These are phyloP conservation scores for Epizoanthus fatuus DNA, from an alignment of 92 coral and sea anemone species.

Conservation along the genomic window DNA sequence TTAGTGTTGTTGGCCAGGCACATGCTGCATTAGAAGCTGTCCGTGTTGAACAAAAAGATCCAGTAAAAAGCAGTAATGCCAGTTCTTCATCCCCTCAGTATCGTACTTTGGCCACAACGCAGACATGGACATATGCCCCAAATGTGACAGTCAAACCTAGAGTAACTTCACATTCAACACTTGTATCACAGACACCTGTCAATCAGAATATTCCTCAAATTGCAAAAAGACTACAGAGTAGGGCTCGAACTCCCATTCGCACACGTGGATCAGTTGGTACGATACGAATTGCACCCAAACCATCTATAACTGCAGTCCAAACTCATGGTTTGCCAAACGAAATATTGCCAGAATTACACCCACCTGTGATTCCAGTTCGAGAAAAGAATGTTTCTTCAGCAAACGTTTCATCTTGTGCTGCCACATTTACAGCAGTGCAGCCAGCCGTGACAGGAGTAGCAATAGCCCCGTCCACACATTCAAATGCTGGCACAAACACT, in stretches of 20 bases:
- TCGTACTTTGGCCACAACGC: not conserved
- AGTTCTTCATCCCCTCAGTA: not conserved
- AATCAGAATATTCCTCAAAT: not conserved
- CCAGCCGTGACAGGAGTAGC: not conserved
- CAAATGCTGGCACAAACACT: not conserved
- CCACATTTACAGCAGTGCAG: slow-evolving; percentile 8
- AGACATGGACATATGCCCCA: not conserved
- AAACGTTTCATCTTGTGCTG: not conserved
- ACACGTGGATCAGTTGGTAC: not conserved
- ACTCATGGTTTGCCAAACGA: not conserved
- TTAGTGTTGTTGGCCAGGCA: too few relatives aligned
- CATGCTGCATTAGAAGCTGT: not conserved
- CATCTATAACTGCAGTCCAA: not conserved
- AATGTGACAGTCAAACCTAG: too few relatives aligned
- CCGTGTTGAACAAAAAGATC: not conserved
- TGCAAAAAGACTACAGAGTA: not conserved
- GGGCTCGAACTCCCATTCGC: not conserved
- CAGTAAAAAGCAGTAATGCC: too few relatives aligned
- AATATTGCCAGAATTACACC: not conserved
- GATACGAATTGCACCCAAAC: slow-evolving; percentile 10
- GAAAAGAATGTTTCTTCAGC: not conserved
- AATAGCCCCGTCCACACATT: not conserved
- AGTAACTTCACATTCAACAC: not conserved
- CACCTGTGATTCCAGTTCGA: not conserved
- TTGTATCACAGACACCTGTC: not conserved